These are phyloP conservation scores for Anguilla anguilla DNA, from an alignment of 2,797 vertebrate genomes.

Conservation along the genomic window DNA sequence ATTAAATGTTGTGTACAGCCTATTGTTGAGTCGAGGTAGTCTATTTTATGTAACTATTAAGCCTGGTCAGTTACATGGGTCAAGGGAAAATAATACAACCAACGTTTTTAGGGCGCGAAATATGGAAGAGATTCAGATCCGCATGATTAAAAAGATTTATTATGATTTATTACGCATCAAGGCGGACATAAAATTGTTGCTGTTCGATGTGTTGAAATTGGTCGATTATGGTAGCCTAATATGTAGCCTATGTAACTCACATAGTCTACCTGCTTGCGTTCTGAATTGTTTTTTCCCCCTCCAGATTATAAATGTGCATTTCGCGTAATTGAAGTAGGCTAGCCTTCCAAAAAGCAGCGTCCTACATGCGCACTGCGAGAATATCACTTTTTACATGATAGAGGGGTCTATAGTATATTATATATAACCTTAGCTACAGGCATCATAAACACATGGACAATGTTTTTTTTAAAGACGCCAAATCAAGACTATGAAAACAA, in stretches of 20 bases:
- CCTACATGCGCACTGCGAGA: neutral
- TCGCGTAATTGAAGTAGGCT: neutral
- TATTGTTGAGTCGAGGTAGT: neutral
- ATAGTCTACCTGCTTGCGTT: neutral
- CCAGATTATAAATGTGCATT: neutral
- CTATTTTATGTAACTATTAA: neutral
- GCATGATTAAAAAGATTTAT: neutral
- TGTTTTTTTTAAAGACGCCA: neutral
- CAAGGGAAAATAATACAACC: neutral
- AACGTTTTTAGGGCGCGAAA: constrained; percentile 12
- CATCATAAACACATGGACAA: neutral
- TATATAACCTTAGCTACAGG: neutral
- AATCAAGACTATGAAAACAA: neutral
- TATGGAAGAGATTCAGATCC: constrained; percentile 20
- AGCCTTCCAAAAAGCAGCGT: neutral
- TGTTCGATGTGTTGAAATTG: neutral
- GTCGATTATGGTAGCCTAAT: neutral
- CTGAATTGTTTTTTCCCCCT: neutral
- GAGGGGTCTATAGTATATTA: neutral
- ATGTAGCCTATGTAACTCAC: neutral
- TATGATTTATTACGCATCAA: constrained; percentile 5
- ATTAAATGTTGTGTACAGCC: constrained; percentile 9
- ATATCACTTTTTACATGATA: neutral
- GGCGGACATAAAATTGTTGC: neutral
- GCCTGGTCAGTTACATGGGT: neutral